phyloP scores from a whole-genome alignment of 2,888 invertebrate species.

The Hydriomena furcata region DNA sequence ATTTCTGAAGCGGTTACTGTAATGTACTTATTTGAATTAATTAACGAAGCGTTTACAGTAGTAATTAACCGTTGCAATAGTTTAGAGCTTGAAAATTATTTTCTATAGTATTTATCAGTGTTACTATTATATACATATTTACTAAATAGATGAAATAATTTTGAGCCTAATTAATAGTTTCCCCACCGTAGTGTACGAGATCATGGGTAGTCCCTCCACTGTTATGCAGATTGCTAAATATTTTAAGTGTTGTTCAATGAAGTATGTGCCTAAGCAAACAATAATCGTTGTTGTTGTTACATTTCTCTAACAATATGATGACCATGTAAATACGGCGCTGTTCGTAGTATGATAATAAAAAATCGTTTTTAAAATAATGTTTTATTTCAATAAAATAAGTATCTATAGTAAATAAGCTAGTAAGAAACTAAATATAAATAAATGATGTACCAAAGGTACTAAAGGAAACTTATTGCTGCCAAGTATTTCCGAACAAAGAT shows the following conservation, averaged over 20 bases:
- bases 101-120: background rate
- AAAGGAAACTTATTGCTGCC: constrained; percentile 2
- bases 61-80: constrained; percentile 10
- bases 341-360: constrained; percentile 81
- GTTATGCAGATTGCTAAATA: constrained; percentile 44
- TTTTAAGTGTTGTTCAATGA: constrained; percentile 65
- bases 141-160: background rate
- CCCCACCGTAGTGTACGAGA: constrained; percentile 20
- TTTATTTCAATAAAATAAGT: constrained; percentile 51
- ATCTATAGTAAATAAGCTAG: constrained; percentile 5
- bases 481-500: background rate
- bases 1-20: constrained; percentile 17
- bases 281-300: constrained; percentile 78
- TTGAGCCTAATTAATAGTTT: constrained; percentile 2
- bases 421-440: constrained; percentile 10
- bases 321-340: constrained; percentile 82
- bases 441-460: constrained; percentile 17
- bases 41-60: constrained; percentile 3
- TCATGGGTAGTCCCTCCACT: constrained; percentile 38
- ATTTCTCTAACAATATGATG: constrained; percentile 82
- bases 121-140: constrained; percentile 26
- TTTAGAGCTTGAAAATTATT: constrained; percentile 1
- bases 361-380: constrained; percentile 72
- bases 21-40: constrained; percentile 25
- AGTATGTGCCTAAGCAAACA: constrained; percentile 78